Evolutionary conservation across 2,797 vertebrate species (phyloP), one percentile per base, ranked within the genome.

Genomic region (Aplochiton taeniatus): DNA sequence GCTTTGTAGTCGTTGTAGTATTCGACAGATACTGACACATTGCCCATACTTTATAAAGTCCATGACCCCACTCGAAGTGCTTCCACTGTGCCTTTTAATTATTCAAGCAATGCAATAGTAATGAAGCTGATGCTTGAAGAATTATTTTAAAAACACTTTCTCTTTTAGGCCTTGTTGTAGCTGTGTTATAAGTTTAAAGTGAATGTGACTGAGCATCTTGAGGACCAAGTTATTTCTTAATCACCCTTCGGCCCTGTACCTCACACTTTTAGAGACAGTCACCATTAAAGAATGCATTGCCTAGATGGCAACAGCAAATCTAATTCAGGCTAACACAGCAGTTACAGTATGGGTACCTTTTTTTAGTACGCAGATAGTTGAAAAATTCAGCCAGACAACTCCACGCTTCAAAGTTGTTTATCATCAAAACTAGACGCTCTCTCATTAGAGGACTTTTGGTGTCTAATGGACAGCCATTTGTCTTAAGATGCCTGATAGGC

Each of bases 401-500:
- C 20, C 11, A 10, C 50, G 13, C 20, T 17, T n/a, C 11, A 52
- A 63, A 63, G 48, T 73, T 83, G 78, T 82, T 76, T 82, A 59
- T 74, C 69, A 61, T 18, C 49, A 19, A 49, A 74, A 61, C 48
- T 67, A 66, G 46, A 41, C 42, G 13, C 61, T 75, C 74, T 73
- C 76, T 76, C 74, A 84, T 84, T 76, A 82, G 64, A 69, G 70
- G 69, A 73, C 59, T 61, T 50, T 67, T 75, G 72, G 68, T 76
- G 65, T 83, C 71, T 89, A 86, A 89, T 83, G 73, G 63, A 59
- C 17, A 72, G 78, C 63, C 66, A 87, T 90, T 89, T 86, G 76
- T 90, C 87, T 83, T 45, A 65, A 79, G 72, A 79, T 77, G 53
- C 72, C 81, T 81, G 81, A 84, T 88, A 81, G 74, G 64, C 66